phyloP scores from a whole-genome alignment of 1,140 invertebrate genomes.

The Rhysida immarginata region DNA sequence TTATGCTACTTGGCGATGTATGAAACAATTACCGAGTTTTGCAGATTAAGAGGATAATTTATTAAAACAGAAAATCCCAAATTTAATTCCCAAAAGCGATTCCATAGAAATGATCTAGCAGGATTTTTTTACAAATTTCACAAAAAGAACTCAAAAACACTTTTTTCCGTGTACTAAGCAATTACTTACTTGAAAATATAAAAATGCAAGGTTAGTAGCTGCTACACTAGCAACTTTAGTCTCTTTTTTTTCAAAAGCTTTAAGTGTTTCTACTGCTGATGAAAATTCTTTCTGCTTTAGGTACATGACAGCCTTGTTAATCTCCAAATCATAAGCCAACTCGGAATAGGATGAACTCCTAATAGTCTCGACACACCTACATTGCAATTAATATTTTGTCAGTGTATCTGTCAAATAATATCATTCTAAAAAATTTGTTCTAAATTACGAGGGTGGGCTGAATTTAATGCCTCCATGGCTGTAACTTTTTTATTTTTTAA shows the following conservation, averaged over 20 bases:
- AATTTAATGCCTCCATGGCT: no score
- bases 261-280: conserved; percentile 65
- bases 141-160: no score
- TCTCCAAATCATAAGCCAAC: conserved; percentile 75
- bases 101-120: no score
- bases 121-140: no score
- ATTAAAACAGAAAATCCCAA: no score
- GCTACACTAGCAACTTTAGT: conserved; percentile 66
- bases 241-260: conserved; percentile 74
- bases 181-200: conserved; percentile 59
- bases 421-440: no score
- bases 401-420: no score
- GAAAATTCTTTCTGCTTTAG: conserved; percentile 67
- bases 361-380: conserved; percentile 47
- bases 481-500: neutral
- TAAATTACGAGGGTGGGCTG: no score
- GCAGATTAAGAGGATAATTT: no score
- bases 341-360: conserved; percentile 57
- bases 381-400: neutral
- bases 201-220: conserved; percentile 78
- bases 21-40: no score
- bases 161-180: conserved; percentile 2
- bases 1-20: no score
- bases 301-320: conserved; percentile 83
- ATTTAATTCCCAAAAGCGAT: no score